Conservation (phyloP, 2,113 vertebrate species). For the Sinocyclocheilus maitianheensis region DNA sequence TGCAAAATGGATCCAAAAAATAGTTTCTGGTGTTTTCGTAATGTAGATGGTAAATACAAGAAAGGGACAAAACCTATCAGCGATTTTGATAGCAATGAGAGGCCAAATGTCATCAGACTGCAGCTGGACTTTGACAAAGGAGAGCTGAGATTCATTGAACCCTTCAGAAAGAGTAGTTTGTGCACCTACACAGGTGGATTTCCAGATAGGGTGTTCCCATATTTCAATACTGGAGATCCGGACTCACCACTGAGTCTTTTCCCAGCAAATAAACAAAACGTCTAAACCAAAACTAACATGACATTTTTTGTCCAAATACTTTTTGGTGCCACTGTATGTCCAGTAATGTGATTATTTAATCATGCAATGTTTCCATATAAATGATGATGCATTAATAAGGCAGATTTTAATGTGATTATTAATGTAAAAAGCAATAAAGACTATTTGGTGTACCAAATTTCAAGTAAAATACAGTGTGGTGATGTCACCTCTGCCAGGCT, state of each 20-base stretch:
- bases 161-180: not conserved
- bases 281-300: too few relatives aligned
- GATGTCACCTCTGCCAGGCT: not conserved
- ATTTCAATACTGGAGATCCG: conserved; percentile 30
- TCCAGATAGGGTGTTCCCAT: conserved; percentile 44
- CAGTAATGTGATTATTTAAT: not conserved
- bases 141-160: conserved; percentile 38
- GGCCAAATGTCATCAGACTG: conserved; percentile 29
- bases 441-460: not conserved
- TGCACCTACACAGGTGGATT: conserved; percentile 44
- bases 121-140: conserved; percentile 44
- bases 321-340: not conserved
- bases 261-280: not conserved
- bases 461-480: not conserved
- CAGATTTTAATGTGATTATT: not conserved
- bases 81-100: not conserved
- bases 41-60: conserved; percentile 24
- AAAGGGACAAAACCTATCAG: not conserved
- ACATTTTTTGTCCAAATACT: too few relatives aligned
- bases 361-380: not conserved
- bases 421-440: not conserved
- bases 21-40: conserved; percentile 45
- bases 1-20: conserved; percentile 28
- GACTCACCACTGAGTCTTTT: conserved; percentile 22
- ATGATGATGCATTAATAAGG: not conserved